phyloP scores from a whole-genome alignment of 1,140 invertebrate species.

The Brachionus plicatilis region DNA sequence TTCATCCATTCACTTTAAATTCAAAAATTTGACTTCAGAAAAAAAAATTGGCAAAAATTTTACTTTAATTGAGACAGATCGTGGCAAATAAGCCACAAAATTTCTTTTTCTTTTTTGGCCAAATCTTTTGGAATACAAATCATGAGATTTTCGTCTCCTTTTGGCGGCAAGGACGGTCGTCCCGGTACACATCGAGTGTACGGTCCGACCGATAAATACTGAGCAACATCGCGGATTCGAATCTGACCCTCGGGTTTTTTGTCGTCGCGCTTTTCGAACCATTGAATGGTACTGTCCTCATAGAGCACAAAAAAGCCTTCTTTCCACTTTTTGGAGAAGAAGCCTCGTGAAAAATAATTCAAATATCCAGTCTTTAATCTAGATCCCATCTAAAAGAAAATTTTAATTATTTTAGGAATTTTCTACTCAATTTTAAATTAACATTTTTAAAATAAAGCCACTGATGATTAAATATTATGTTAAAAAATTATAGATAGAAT shows the following conservation, averaged over 20 bases:
- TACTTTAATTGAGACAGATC: slow-evolving; percentile 39
- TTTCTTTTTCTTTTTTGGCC: slow-evolving; percentile 34
- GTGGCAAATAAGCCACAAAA: slow-evolving; percentile 35
- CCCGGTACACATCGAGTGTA: slow-evolving; percentile 36
- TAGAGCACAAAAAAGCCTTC: slow-evolving; percentile 36
- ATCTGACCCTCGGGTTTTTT: slow-evolving; percentile 30
- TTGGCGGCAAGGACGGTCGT: slow-evolving; percentile 11
- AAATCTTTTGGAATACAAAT: slow-evolving; percentile 25
- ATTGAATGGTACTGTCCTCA: slow-evolving; percentile 34
- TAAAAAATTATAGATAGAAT: neutral
- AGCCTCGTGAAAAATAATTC: slow-evolving; percentile 17
- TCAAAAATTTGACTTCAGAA: neutral
- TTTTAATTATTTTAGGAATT: neutral
- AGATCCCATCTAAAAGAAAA: slow-evolving; percentile 27
- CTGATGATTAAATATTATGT: neutral
- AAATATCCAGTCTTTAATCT: slow-evolving; percentile 39
- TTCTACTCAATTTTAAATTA: neutral
- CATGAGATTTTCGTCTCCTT: slow-evolving; percentile 25
- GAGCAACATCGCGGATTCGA: neutral
- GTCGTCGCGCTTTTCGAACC: slow-evolving; percentile 28
- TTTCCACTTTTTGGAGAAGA: slow-evolving; percentile 40
- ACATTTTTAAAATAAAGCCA: neutral
- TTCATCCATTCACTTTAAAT: slow-evolving; percentile 39
- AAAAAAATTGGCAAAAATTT: neutral
- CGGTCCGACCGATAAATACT: slow-evolving; percentile 35